Evolutionary conservation across 2,888 invertebrate genomes (phyloP), one percentile per base, ranked within the genome.

Genomic region (Pseudococcus longispinus): DNA sequence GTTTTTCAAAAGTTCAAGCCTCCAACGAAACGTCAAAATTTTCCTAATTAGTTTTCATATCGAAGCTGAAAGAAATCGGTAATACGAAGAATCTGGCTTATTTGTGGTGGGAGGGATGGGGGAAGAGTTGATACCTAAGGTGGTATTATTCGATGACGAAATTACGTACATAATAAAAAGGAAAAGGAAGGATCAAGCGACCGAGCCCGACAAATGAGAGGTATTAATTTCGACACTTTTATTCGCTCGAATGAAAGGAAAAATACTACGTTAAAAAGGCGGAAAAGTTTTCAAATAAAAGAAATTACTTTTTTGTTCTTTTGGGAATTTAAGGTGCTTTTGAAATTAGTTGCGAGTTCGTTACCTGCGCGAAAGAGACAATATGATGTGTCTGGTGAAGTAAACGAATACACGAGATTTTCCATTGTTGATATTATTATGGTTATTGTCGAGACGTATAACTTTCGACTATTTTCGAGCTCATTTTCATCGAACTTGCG

Each of bases 221-320:
- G 70, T 70, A 70, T 29, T 70, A 70, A 70, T 70, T 70, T 65
- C 65, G 65, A 65, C 65, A 65, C 65, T 65, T 6, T 26, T 65
- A 37, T 65, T 55, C 8, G 55, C 55, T 11, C 60, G 70, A 29
- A 70, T 70, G 70, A 29, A 70, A 70, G 5, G 70, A 29, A 70
- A 65, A 70, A 29, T 70, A 15, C 70, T 4, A 13, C 70, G 70
- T 18, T 70, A 70, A 70, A 29, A 70, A 70, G 70, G 70, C 70
- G 70, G 70, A 70, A 70, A 70, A 70, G 70, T 70, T 70, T 70
- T 70, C 70, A 29, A 70, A 70, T 70, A 70, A 70, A 70, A 70
- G 70, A 70, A 70, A 70, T 70, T 70, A 70, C 70, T 70, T 70
- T 70, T 70, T 70, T 70, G 32, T 70, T 70, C 70, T 70, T 13